Percentiles rank a stretch among this genome's conserved stretches.
Conservation (phyloP, 2,113 vertebrate genomes). For the Tamias sibiricus region DNA sequence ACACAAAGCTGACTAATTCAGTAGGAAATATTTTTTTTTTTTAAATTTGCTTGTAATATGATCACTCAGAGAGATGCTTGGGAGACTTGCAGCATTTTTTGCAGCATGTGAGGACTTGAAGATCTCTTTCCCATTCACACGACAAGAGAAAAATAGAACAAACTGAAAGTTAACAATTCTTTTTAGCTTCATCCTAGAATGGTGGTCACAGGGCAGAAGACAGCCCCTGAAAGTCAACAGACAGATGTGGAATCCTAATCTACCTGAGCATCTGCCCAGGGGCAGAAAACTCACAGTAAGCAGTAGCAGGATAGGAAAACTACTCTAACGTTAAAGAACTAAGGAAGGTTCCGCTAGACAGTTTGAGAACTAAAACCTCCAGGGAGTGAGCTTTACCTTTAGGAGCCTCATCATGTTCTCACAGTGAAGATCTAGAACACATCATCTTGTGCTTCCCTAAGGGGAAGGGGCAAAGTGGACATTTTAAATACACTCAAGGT, state of each 20-base stretch:
- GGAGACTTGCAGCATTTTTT: background rate
- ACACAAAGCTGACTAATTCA: background rate
- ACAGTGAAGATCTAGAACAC: background rate
- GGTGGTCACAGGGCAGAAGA: background rate
- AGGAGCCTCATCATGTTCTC: background rate
- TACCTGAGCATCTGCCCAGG: background rate
- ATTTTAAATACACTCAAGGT: background rate
- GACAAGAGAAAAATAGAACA: background rate
- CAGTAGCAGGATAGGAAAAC: background rate
- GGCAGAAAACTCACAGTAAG: background rate
- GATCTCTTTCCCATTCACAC: background rate
- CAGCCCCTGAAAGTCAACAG: background rate
- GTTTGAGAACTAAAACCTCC: background rate
- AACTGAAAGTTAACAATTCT: background rate
- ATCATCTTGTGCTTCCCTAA: background rate
- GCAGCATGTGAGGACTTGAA: background rate
- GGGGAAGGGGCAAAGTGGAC: background rate
- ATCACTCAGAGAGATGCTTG: background rate
- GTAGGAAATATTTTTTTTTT: background rate
- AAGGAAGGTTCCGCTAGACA: background rate
- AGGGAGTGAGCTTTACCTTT: background rate
- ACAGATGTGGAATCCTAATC: background rate
- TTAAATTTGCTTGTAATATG: background rate
- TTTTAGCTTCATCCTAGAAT: background rate
- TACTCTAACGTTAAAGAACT: background rate